Conservation (phyloP, 2,797 vertebrate species). For the Peromyscus attwateri region DNA sequence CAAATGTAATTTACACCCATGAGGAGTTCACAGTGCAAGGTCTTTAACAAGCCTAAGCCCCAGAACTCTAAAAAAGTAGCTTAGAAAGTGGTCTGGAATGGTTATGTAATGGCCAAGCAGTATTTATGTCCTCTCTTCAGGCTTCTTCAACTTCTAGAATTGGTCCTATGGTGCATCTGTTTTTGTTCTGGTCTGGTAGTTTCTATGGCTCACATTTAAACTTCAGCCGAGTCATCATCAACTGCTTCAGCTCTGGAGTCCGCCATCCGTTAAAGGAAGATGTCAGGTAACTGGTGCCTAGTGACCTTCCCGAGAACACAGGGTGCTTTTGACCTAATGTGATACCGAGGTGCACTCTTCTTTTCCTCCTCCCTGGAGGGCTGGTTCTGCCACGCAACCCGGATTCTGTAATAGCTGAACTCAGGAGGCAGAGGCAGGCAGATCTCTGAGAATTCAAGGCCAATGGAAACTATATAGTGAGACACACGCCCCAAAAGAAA, state of each 20-base stretch:
- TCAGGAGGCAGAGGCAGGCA: neutral
- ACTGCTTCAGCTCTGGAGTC: neutral
- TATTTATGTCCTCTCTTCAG: neutral
- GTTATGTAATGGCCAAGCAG: too few species aligned
- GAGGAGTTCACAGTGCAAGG: neutral
- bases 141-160: neutral
- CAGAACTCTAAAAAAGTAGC: neutral
- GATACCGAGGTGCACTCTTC: neutral
- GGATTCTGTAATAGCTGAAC: neutral
- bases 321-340: neutral
- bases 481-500: neutral
- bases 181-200: neutral
- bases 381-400: rapidly evolving
- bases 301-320: neutral
- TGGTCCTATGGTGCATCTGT: rapidly evolving
- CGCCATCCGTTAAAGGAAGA: neutral
- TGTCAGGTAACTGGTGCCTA: neutral
- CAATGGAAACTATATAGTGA: neutral
- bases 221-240: neutral
- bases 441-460: neutral
- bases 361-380: neutral
- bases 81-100: neutral
- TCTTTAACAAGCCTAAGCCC: neutral
- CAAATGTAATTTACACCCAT: neutral
- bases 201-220: neutral